Percentiles rank a stretch among this genome's conserved stretches.
Conservation (phyloP, 2,888 invertebrate species). For the Sipha maydis region DNA sequence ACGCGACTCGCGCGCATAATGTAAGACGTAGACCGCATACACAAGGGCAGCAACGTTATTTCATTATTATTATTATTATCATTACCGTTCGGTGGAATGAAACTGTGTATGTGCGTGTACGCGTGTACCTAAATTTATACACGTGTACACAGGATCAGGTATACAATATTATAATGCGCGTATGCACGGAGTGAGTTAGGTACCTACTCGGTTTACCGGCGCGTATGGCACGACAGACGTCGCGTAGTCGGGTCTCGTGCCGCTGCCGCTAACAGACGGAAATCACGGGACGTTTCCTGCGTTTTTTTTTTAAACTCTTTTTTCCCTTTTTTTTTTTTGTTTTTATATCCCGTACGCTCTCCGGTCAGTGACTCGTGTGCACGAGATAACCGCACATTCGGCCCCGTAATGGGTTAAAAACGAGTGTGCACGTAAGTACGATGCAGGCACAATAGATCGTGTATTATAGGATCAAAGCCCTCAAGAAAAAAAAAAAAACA, state of each 20-base stretch:
- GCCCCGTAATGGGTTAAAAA: neutral
- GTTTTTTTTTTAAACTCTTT: neutral
- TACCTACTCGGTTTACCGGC: neutral
- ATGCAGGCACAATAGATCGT: no score
- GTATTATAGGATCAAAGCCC: no score
- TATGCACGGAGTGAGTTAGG: neutral
- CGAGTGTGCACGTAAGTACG: neutral
- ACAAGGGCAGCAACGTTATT: constrained; percentile 5
- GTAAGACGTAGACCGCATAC: neutral
- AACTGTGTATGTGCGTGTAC: neutral
- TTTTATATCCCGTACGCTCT: neutral
- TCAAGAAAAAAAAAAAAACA: no score
- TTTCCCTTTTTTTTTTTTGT: neutral
- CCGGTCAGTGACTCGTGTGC: neutral
- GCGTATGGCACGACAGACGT: constrained; percentile 43
- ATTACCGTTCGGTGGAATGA: neutral
- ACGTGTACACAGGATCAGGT: neutral
- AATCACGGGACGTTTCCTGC: constrained; percentile 41
- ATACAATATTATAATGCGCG: neutral
- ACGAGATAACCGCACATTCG: neutral
- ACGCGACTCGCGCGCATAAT: neutral
- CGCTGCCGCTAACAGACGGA: constrained; percentile 24
- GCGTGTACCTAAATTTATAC: neutral
- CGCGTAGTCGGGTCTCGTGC: neutral
- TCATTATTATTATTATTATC: neutral